These are phyloP conservation scores for Rhynchomys soricoides DNA, from an alignment of 2,113 vertebrate genomes.

Conservation along the genomic window DNA sequence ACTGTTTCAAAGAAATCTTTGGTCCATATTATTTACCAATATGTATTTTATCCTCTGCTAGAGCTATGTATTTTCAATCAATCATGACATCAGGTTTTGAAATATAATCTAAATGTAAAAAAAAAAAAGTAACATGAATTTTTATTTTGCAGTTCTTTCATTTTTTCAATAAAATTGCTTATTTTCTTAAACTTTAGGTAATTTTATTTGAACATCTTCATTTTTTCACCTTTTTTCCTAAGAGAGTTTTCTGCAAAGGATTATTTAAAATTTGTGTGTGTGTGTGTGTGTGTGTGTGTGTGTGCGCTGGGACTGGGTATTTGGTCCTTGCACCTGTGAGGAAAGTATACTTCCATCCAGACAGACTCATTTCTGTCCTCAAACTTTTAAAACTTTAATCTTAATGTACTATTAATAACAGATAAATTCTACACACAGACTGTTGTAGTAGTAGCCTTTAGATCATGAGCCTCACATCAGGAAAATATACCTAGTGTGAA, in stretches of 20 bases:
- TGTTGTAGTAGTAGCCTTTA: conserved; percentile 62
- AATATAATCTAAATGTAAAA: background rate
- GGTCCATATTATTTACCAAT: background rate
- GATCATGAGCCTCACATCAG: conserved; percentile 12
- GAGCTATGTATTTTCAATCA: background rate
- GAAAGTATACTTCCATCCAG: background rate
- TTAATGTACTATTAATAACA: conserved; percentile 45
- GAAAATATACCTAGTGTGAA: conserved; percentile 62
- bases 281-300: too few relatives aligned
- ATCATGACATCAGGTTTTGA: background rate
- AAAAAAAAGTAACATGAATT: background rate
- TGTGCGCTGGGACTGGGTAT: too few relatives aligned
- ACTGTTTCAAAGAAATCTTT: background rate
- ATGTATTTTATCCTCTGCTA: background rate
- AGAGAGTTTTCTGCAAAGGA: background rate
- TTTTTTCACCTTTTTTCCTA: background rate
- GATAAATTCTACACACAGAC: background rate
- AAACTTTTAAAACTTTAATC: conserved; percentile 33
- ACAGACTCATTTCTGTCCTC: background rate
- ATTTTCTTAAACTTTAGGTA: background rate
- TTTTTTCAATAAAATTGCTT: background rate
- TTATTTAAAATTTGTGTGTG: background rate
- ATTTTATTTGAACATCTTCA: background rate
- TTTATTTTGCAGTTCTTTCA: background rate
- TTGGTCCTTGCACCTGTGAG: background rate